A percentile compares a stretch with the other conserved stretches of the same genome.
These are phyloP conservation scores for Heterodera carotae DNA, from an alignment of 1,140 invertebrate species.

Conservation along the genomic window DNA sequence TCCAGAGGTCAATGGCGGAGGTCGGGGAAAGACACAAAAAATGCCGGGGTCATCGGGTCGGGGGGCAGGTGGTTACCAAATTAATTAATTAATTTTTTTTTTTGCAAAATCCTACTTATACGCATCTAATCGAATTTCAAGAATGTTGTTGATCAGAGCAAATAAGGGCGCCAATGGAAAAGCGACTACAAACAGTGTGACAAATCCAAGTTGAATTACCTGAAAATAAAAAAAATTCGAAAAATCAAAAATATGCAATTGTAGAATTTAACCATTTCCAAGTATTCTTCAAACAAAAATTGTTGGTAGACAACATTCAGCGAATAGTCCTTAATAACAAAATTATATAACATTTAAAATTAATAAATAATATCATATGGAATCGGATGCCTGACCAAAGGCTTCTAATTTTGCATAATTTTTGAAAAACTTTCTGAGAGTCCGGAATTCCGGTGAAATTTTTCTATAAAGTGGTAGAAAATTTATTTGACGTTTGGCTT, in stretches of 20 bases:
- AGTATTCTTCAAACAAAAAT: slow-evolving; percentile 90
- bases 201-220: slow-evolving; percentile 84
- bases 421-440: too few relatives aligned
- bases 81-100: neutral
- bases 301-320: slow-evolving; percentile 78
- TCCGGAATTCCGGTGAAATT: too few relatives aligned
- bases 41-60: too few relatives aligned
- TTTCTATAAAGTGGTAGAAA: too few relatives aligned
- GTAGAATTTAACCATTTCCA: slow-evolving; percentile 98
- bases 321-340: slow-evolving; percentile 75
- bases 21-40: too few relatives aligned
- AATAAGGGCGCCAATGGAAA: slow-evolving; percentile 81
- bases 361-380: too few relatives aligned
- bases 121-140: slow-evolving; percentile 81
- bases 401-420: too few relatives aligned
- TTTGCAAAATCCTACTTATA: slow-evolving; percentile 69
- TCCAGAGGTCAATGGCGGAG: too few relatives aligned
- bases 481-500: too few relatives aligned
- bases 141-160: slow-evolving; percentile 79
- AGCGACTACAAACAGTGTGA: slow-evolving; percentile 81
- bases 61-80: too few relatives aligned
- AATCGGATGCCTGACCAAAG: too few relatives aligned
- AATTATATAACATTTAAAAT: neutral
- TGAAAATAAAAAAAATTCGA: slow-evolving; percentile 47
- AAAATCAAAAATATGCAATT: too few relatives aligned